Evolutionary conservation across 2,797 vertebrate species (phyloP).

Genomic region (Alfaro cultratus): DNA sequence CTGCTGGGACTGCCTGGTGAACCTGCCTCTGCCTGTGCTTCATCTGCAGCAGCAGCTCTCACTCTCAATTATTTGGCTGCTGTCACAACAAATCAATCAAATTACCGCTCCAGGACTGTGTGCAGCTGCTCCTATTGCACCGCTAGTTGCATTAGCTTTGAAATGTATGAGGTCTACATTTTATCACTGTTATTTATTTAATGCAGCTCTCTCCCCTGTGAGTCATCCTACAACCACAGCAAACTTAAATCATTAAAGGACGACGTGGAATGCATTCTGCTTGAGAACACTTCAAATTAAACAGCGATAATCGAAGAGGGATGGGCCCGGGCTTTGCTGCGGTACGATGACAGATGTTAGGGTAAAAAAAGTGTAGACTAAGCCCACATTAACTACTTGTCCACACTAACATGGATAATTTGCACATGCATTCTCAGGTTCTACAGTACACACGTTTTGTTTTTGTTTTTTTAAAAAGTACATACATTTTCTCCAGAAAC

Average conservation of each 20-base stretch:
- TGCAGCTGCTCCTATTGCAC: conserved; percentile 90
- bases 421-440: neutral
- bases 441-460: neutral
- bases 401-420: neutral
- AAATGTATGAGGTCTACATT: conserved; percentile 94
- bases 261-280: conserved; percentile 79
- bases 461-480: neutral
- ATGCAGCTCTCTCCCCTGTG: conserved; percentile 84
- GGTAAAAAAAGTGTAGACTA: conserved; percentile 48
- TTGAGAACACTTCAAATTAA: conserved; percentile 83
- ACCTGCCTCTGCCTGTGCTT: conserved; percentile 87
- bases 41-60: conserved; percentile 96
- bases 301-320: conserved; percentile 63
- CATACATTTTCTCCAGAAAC: neutral
- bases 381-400: neutral
- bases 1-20: conserved; percentile 89
- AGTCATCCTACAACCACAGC: conserved; percentile 86
- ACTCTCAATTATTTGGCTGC: conserved; percentile 99
- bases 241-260: conserved; percentile 91
- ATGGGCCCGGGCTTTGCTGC: conserved; percentile 53
- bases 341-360: conserved; percentile 56
- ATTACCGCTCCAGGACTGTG: conserved; percentile 93
- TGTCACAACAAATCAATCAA: conserved; percentile 99
- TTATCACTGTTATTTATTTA: conserved; percentile 98
- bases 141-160: conserved; percentile 93